These are phyloP conservation scores for Dolichomitus sp. DNA, from an alignment of 2,888 invertebrate species.

Conservation along the genomic window DNA sequence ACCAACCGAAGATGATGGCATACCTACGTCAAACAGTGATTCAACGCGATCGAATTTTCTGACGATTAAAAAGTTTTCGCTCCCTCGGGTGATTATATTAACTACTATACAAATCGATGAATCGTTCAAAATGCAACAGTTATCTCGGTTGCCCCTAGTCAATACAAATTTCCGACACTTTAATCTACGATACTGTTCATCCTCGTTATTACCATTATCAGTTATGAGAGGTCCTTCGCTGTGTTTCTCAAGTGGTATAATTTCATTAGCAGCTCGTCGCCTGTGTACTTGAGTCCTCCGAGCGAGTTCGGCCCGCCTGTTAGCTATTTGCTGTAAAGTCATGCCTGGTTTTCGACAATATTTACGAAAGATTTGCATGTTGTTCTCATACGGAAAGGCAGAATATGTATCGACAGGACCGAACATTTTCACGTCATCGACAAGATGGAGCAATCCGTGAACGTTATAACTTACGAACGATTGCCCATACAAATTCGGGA, in stretches of 20 bases:
- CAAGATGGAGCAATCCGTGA: conserved; percentile 32
- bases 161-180: conserved; percentile 1
- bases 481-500: conserved; percentile 23
- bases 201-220: conserved; percentile 6
- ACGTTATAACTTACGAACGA: conserved; percentile 40
- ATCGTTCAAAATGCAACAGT: conserved; percentile 24
- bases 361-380: conserved; percentile 35
- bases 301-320: background rate
- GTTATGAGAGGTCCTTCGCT: conserved; percentile 15
- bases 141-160: conserved; percentile 7
- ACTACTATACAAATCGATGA: conserved; percentile 7
- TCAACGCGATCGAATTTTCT: conserved; percentile 24
- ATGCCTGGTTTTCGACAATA: conserved; percentile 33
- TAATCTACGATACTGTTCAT: conserved; percentile 13
- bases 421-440: conserved; percentile 15
- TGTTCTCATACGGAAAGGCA: conserved; percentile 39
- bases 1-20: conserved; percentile 28
- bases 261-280: background rate
- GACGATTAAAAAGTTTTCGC: conserved; percentile 5
- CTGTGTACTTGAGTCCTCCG: no score
- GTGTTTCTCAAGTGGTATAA: conserved; percentile 2
- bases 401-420: conserved; percentile 29
- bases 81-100: conserved; percentile 9
- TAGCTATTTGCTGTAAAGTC: conserved; percentile 38
- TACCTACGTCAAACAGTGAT: conserved; percentile 13